A percentile compares a stretch with the other conserved stretches of the same genome.
phyloP scores from a whole-genome alignment of 2,888 invertebrate species.

The Leptothorax acervorum region DNA sequence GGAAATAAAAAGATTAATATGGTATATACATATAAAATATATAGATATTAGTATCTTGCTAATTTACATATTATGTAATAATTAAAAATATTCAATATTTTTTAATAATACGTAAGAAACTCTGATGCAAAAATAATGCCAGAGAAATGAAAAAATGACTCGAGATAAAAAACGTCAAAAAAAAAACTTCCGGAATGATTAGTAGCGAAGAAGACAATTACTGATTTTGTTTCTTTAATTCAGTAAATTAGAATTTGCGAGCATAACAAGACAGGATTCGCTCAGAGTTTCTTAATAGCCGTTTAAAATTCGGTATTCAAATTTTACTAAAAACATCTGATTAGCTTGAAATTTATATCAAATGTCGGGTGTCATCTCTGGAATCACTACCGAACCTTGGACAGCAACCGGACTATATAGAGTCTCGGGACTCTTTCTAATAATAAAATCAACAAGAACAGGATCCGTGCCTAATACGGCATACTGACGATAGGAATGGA shows the following conservation, averaged over 20 bases:
- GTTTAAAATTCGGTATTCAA: not conserved
- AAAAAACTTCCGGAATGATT: not conserved
- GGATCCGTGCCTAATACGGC: constrained; percentile 29
- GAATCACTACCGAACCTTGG: not conserved
- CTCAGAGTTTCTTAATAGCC: not conserved
- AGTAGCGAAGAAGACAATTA: not conserved
- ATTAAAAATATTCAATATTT: not conserved
- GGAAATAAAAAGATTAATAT: not conserved
- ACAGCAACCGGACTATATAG: not conserved
- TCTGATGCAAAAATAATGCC: not conserved
- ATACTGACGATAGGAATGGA: not conserved
- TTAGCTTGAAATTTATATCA: constrained; percentile 15
- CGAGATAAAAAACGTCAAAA: not conserved
- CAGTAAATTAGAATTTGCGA: not conserved
- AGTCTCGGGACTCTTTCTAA: constrained; percentile 43
- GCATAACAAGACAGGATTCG: not conserved
- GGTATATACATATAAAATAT: not conserved
- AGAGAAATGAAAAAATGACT: not conserved
- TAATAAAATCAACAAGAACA: constrained; percentile 36
- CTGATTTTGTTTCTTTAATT: not conserved
- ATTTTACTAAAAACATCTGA: not conserved
- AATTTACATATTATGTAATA: not conserved
- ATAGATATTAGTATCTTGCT: not conserved
- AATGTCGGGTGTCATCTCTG: not conserved
- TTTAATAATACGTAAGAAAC: not conserved